Evolutionary conservation across 2,888 invertebrate species (phyloP).

Genomic region (Osmoderma eremita): DNA sequence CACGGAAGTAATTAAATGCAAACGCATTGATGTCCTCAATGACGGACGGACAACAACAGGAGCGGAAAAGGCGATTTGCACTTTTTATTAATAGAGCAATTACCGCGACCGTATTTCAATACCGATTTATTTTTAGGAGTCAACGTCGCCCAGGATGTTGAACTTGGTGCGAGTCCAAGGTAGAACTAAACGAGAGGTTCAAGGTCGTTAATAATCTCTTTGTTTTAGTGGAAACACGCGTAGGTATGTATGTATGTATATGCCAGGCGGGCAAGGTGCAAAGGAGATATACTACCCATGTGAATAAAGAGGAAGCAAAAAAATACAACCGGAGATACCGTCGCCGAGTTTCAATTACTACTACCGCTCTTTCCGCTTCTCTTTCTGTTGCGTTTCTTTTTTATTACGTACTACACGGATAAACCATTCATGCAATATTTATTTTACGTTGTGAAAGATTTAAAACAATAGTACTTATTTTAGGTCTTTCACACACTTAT

Average conservation of each 20-base stretch:
- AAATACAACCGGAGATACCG: constrained; percentile 36
- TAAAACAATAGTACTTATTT: no score
- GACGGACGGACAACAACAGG: no score
- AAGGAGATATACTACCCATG: constrained; percentile 16
- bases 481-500: no score
- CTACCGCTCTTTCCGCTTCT: constrained; percentile 26
- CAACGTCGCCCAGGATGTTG: constrained; percentile 52
- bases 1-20: no score
- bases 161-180: constrained; percentile 53
- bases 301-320: constrained; percentile 23
- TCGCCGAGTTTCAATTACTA: constrained; percentile 31
- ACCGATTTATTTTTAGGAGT: constrained; percentile 48
- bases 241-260: not conserved
- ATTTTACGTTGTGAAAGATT: no score
- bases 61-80: constrained; percentile 14
- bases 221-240: constrained; percentile 37
- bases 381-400: constrained; percentile 5
- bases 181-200: constrained; percentile 51
- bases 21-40: no score
- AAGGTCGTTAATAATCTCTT: constrained; percentile 52
- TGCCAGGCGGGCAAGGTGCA: constrained; percentile 30
- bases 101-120: constrained; percentile 36
- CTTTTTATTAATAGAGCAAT: constrained; percentile 34
- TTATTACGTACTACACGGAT: no score
- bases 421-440: no score